Evolutionary conservation across 2,113 vertebrate genomes (phyloP).

Genomic region (Manacus vitellinus): DNA sequence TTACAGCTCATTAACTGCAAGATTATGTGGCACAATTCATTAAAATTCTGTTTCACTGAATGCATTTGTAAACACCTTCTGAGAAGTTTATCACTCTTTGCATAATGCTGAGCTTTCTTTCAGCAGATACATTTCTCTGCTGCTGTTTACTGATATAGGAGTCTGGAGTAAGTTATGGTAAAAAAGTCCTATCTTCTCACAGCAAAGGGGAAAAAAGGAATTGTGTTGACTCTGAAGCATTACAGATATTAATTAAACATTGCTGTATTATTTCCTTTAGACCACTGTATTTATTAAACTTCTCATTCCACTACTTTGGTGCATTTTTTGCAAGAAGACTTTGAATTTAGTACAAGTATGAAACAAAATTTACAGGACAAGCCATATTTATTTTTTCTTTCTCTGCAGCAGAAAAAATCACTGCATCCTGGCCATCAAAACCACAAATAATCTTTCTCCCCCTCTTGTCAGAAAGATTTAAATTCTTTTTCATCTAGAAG

Average conservation of each 20-base stretch:
- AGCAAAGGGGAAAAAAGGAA: conserved; percentile 55
- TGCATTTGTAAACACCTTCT: conserved; percentile 77
- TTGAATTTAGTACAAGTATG: neutral
- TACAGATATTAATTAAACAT: conserved; percentile 55
- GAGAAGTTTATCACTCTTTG: conserved; percentile 72
- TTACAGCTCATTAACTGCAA: conserved; percentile 77
- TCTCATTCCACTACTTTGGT: conserved; percentile 41
- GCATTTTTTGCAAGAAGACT: neutral
- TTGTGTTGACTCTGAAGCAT: conserved; percentile 31
- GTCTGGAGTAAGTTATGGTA: conserved; percentile 56
- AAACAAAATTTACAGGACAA: conserved; percentile 24
- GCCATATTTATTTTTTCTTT: neutral
- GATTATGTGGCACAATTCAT: conserved; percentile 79
- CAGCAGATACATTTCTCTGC: conserved; percentile 49
- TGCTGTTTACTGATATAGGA: conserved; percentile 53
- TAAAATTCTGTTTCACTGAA: conserved; percentile 78
- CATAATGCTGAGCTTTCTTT: conserved; percentile 62
- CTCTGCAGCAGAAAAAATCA: neutral
- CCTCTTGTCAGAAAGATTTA: neutral
- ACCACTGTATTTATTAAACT: conserved; percentile 45
- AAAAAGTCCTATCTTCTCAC: conserved; percentile 61
- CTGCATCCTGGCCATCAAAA: neutral
- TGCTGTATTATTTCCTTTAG: conserved; percentile 49
- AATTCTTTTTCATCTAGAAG: neutral
- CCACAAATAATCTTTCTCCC: neutral